Conservation (phyloP, 2,113 vertebrate genomes). For the Isichthys henryi region DNA sequence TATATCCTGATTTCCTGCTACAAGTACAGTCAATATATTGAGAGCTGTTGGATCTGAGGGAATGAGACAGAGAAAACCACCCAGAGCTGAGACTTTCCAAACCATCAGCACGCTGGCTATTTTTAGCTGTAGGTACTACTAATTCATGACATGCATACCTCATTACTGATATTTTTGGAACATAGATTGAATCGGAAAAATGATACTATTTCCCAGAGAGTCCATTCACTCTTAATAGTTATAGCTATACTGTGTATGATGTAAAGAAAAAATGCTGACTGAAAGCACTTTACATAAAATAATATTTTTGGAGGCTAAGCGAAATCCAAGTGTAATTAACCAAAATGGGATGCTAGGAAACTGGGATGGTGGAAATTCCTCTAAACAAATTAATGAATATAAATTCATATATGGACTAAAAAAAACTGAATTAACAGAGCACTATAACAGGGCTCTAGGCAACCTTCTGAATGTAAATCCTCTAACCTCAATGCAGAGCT, state of each 20-base stretch:
- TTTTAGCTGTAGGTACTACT: slow-evolving; percentile 64
- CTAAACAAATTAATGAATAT: neutral
- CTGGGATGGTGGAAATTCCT: slow-evolving; percentile 30
- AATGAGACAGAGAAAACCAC: slow-evolving; percentile 41
- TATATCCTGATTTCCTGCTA: neutral
- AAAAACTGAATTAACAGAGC: neutral
- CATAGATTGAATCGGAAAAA: slow-evolving; percentile 61
- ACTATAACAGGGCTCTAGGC: neutral
- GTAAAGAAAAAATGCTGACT: slow-evolving; percentile 57
- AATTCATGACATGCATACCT: slow-evolving; percentile 56
- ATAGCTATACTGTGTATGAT: slow-evolving; percentile 54
- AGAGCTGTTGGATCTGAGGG: slow-evolving; percentile 40
- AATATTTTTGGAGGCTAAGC: slow-evolving; percentile 62
- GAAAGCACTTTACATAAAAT: slow-evolving; percentile 53
- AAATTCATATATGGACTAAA: neutral
- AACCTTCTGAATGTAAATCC: neutral
- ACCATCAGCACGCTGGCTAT: slow-evolving; percentile 50
- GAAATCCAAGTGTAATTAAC: slow-evolving; percentile 61
- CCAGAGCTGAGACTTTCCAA: slow-evolving; percentile 25
- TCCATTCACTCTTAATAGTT: slow-evolving; percentile 60
- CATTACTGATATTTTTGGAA: slow-evolving; percentile 69
- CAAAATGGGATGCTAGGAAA: slow-evolving; percentile 27
- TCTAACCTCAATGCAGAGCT: neutral
- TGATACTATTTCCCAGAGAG: slow-evolving; percentile 49
- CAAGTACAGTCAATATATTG: slow-evolving; percentile 24